phyloP scores from a whole-genome alignment of 2,888 invertebrate genomes.

The Linnaemya tessellans region DNA sequence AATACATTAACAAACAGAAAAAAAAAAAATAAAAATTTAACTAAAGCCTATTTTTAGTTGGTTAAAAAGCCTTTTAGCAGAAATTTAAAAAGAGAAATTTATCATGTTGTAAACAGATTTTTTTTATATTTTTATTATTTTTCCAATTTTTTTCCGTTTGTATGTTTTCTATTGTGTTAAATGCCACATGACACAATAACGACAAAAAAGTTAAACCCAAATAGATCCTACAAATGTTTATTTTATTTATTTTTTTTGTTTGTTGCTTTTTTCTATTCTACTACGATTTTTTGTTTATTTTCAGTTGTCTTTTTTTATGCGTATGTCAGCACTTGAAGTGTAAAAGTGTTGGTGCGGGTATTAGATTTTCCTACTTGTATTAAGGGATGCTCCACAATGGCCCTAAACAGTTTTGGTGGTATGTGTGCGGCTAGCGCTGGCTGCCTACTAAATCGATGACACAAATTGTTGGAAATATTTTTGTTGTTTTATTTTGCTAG shows the following conservation, averaged over 20 bases:
- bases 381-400: constrained; percentile 65
- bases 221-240: constrained; percentile 63
- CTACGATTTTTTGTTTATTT: constrained; percentile 2
- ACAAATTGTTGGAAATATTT: constrained; percentile 50
- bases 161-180: constrained; percentile 49
- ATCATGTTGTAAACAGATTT: constrained; percentile 31
- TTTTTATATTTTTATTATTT: not conserved
- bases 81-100: constrained; percentile 48
- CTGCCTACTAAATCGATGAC: constrained; percentile 65
- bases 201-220: constrained; percentile 54
- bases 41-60: constrained; percentile 60
- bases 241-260: constrained; percentile 18
- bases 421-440: constrained; percentile 34
- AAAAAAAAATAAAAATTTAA: not conserved
- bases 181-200: constrained; percentile 51
- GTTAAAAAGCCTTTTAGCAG: constrained; percentile 54
- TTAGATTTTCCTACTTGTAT: constrained; percentile 35
- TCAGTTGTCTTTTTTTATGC: constrained; percentile 37
- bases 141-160: constrained; percentile 6
- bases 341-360: constrained; percentile 12
- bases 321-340: constrained; percentile 62
- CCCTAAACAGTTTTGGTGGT: constrained; percentile 29
- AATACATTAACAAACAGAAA: constrained; percentile 17
- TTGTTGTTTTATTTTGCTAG: constrained; percentile 17
- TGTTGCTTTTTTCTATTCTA: constrained; percentile 27